Percentiles rank a stretch among this genome's conserved stretches.
Conservation (phyloP, 2,113 vertebrate genomes). For the Phoxinus phoxinus region DNA sequence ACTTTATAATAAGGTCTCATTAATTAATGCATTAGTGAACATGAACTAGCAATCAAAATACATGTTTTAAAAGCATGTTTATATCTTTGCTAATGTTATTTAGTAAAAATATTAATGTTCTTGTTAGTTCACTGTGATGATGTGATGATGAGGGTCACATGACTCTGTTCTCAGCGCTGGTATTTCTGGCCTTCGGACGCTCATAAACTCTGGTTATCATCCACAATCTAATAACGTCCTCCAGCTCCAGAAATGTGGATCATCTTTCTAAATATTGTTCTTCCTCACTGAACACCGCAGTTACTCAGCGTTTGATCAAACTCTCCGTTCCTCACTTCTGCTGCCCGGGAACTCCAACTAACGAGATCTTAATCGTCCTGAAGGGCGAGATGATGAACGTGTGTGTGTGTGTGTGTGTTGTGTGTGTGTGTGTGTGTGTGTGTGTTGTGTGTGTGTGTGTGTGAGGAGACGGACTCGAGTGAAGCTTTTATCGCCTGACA, state of each 20-base stretch:
- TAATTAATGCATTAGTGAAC: no score
- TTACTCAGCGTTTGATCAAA: no score
- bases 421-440: neutral
- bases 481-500: no score
- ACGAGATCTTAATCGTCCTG: constrained; percentile 44
- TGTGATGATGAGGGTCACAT: no score
- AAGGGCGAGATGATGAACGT: neutral
- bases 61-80: no score
- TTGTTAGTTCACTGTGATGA: no score
- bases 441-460: neutral
- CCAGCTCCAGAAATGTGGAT: neutral
- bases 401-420: neutral
- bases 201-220: neutral
- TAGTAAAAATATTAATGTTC: no score
- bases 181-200: neutral
- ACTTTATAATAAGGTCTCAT: no score
- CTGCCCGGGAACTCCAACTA: constrained; percentile 21
- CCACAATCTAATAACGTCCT: neutral
- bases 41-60: no score
- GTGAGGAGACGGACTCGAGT: neutral
- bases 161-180: neutral
- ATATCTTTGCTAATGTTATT: no score
- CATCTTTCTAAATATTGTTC: constrained; percentile 2
- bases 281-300: neutral
- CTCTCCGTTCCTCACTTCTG: neutral